Conservation (phyloP, 2,797 vertebrate genomes). For the Apogon talboti region DNA sequence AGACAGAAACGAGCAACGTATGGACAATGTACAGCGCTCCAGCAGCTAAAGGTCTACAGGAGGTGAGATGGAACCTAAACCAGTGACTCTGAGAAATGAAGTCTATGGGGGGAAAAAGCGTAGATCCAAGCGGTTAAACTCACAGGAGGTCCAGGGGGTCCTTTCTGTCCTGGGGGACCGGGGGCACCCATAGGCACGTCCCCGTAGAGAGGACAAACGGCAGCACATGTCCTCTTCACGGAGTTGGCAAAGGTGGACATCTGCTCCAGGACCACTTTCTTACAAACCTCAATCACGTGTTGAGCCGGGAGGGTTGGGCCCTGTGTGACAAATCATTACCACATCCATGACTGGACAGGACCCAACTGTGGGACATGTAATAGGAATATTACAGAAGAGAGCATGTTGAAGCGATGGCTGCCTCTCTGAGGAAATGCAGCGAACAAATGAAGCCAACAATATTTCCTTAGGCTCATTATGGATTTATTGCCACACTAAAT, state of each 20-base stretch:
- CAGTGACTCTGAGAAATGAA: constrained; percentile 7
- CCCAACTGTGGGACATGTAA: constrained; percentile 55
- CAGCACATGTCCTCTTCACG: constrained; percentile 83
- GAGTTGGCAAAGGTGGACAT: constrained; percentile 86
- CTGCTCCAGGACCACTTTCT: constrained; percentile 85
- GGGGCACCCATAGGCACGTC: constrained; percentile 82
- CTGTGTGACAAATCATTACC: constrained; percentile 75
- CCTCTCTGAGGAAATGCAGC: constrained; percentile 64
- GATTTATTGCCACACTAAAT: constrained; percentile 77
- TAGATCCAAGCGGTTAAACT: constrained; percentile 54
- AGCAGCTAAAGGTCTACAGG: constrained; percentile 33
- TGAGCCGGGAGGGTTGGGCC: constrained; percentile 80
- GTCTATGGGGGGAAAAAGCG: constrained; percentile 11
- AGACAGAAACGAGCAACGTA: constrained; percentile 60
- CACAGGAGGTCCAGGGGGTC: constrained; percentile 79
- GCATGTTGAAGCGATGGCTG: constrained; percentile 51
- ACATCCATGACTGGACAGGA: constrained; percentile 59
- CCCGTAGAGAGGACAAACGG: constrained; percentile 84
- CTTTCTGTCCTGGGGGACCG: constrained; percentile 78
- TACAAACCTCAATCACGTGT: constrained; percentile 84
- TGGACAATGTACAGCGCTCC: constrained; percentile 45
- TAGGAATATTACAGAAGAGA: constrained; percentile 51
- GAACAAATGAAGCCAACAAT: constrained; percentile 64
- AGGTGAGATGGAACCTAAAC: constrained; percentile 34
- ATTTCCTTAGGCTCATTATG: constrained; percentile 71